Conservation (phyloP, 2,113 vertebrate species). For the Dromiciops gliroides region DNA sequence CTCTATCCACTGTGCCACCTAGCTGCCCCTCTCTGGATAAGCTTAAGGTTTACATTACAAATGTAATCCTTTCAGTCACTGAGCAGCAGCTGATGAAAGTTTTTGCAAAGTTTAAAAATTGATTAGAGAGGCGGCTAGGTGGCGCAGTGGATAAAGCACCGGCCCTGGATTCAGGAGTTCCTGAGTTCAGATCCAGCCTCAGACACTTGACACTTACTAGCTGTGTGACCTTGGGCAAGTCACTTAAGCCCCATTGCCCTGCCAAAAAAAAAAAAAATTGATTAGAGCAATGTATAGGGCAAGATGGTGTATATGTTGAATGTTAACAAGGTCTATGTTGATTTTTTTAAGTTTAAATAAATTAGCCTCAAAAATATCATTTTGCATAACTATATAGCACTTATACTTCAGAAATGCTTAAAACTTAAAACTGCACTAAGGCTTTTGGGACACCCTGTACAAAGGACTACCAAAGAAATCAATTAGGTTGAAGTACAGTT, state of each 20-base stretch:
- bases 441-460: background rate
- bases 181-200: too few species aligned
- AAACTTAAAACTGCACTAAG: background rate
- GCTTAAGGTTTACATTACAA: too few species aligned
- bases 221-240: too few species aligned
- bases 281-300: background rate
- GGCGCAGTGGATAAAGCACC: too few species aligned
- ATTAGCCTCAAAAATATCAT: background rate
- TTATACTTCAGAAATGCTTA: background rate
- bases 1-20: too few species aligned
- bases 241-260: too few species aligned
- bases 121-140: too few species aligned
- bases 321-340: background rate
- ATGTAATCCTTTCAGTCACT: too few species aligned
- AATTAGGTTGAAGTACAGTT: background rate
- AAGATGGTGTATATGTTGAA: background rate
- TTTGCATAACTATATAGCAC: background rate
- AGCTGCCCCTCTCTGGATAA: too few species aligned
- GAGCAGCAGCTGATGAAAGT: background rate
- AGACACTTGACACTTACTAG: too few species aligned
- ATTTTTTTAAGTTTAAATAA: background rate
- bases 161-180: too few species aligned
- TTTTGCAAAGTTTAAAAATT: background rate
- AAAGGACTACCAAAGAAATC: background rate
- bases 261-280: background rate